These are phyloP conservation scores for Cuculus canorus DNA, from an alignment of 2,797 vertebrate species.

Conservation along the genomic window DNA sequence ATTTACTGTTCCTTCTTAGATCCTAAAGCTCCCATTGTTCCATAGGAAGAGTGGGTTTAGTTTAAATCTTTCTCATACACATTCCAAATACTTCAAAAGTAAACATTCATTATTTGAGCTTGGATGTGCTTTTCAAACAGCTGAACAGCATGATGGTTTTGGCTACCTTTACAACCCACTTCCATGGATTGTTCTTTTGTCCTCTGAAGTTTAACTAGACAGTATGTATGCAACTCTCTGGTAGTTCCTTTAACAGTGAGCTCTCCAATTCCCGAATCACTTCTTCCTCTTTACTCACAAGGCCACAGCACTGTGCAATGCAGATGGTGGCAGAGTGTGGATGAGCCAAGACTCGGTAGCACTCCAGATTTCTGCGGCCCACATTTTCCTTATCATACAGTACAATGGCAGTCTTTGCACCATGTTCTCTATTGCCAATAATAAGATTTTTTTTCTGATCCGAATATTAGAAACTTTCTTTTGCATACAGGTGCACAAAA, in stretches of 20 bases:
- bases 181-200: background rate
- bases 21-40: background rate
- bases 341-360: conserved; percentile 11
- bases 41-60: background rate
- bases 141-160: background rate
- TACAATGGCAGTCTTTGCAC: background rate
- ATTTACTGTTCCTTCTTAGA: background rate
- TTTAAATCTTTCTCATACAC: background rate
- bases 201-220: background rate
- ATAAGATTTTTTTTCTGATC: background rate
- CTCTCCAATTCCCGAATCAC: background rate
- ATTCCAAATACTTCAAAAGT: background rate
- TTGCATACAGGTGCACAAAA: background rate
- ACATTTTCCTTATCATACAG: background rate
- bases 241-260: background rate
- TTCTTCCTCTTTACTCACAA: conserved; percentile 3
- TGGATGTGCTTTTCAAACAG: background rate
- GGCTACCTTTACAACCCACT: background rate
- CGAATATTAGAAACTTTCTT: background rate
- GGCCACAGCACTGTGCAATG: background rate
- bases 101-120: background rate
- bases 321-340: background rate
- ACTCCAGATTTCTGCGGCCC: conserved; percentile 10
- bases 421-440: background rate
- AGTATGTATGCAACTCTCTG: background rate